Evolutionary conservation across 2,113 vertebrate species (phyloP).

Genomic region (Paralichthys olivaceus): DNA sequence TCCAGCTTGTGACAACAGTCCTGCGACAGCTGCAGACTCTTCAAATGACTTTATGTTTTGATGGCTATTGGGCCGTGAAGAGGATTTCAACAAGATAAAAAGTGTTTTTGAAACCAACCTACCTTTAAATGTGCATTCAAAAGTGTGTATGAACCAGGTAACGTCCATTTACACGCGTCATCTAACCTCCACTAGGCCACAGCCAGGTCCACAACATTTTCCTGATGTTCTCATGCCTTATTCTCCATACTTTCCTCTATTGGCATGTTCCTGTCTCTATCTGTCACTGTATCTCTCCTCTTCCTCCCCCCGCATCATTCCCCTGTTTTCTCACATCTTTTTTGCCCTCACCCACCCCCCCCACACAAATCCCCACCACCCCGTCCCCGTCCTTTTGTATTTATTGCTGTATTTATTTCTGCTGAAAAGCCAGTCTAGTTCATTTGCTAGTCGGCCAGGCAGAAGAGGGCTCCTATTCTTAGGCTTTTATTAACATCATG

Average conservation of each 20-base stretch:
- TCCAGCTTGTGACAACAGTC: too few species aligned
- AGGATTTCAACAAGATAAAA: too few species aligned
- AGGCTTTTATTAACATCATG: constrained; percentile 90
- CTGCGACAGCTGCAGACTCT: too few species aligned
- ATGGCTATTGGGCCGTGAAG: too few species aligned
- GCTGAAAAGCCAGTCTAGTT: constrained; percentile 84
- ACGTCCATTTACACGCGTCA: background rate
- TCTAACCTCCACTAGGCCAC: background rate
- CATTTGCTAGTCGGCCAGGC: constrained; percentile 86
- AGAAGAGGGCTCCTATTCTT: constrained; percentile 82
- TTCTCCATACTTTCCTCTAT: constrained; percentile 25
- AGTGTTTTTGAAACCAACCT: too few species aligned
- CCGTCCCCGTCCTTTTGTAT: constrained; percentile 67
- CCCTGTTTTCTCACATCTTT: constrained; percentile 45
- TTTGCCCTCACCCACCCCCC: constrained; percentile 29
- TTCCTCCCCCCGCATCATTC: constrained; percentile 1
- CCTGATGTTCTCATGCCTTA: background rate
- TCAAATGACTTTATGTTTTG: background rate
- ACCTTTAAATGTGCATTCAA: too few species aligned
- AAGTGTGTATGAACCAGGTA: background rate
- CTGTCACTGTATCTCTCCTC: constrained; percentile 50
- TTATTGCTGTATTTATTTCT: constrained; percentile 83
- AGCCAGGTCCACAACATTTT: background rate
- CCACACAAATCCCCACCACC: background rate
- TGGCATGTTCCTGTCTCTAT: constrained; percentile 35